Evolutionary conservation across 2,888 invertebrate species (phyloP), one percentile per base, ranked within the genome.

Genomic region (Trichopria drosophilae): DNA sequence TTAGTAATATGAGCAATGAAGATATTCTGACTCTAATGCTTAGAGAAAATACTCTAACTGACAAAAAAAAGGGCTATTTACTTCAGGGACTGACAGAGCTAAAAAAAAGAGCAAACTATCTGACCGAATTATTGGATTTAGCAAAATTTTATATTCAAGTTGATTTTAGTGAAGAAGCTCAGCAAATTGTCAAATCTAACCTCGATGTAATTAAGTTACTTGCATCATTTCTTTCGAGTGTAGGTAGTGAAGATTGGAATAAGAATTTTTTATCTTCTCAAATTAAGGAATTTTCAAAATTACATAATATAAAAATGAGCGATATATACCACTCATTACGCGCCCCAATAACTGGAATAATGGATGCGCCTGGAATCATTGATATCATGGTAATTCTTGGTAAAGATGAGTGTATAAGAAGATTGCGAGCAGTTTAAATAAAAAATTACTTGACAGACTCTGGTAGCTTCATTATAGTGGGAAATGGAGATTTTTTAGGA

Each of bases 211-310:
- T 44, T 28, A 44, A 35, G 44, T 44, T 44, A 44, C 44, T 44
- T 23, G 44, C 44, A 28, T 44, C 44, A 44, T 44, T 44, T 44
- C 44, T 44, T 12, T 44, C 44, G 15, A 44, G 35, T n/a, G 35
- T 44, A 24, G 45, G 45, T 45, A 37, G 37, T 45, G 45, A 45
- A 45, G 37, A 45, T 45, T 45, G 45, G 45, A 45, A 45, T 45
- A 45, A 45, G 45, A 37, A 37, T 45, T 45, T 45, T 45, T 45
- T 45, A 45, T 45, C 45, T 45, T 45, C 45, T 37, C 35, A 45
- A 37, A 45, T 45, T 37, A 45, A 45, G 45, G 45, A 45, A 45
- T 41, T n/a, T 41, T n/a, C 41, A 41, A 41, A 41, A 41, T 41
- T 10, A n/a, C 42, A 42, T n/a, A 24, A 42, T 42, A 32, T 42